A percentile compares a stretch with the other conserved stretches of the same genome.
Evolutionary conservation across 2,113 vertebrate genomes (phyloP).

Genomic region (Sinocyclocheilus rhinocerous): DNA sequence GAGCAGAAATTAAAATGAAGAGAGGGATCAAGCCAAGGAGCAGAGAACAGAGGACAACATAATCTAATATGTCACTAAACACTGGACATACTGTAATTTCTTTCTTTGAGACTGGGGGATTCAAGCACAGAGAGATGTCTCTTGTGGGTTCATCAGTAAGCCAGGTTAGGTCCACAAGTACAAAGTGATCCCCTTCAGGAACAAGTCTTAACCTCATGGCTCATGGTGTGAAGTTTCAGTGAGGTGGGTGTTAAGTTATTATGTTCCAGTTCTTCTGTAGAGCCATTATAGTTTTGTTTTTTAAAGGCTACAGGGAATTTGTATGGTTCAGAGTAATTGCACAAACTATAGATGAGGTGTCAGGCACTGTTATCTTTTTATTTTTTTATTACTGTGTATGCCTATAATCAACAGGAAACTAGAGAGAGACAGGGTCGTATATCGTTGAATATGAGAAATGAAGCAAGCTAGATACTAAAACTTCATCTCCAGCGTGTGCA

Average conservation of each 20-base stretch:
- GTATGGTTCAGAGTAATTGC: neutral
- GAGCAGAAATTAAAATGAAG: neutral
- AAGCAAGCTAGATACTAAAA: neutral
- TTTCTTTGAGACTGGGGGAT: neutral
- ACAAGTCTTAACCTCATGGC: neutral
- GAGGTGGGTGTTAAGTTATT: neutral
- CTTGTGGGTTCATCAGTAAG: neutral
- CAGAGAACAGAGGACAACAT: slow-evolving; percentile 18
- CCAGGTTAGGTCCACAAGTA: neutral
- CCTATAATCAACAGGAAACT: neutral
- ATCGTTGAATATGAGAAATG: neutral
- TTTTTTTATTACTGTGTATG: neutral
- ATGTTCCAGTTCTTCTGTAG: neutral
- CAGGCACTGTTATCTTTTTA: neutral
- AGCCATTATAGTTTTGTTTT: neutral
- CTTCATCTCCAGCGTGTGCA: neutral
- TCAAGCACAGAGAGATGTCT: neutral
- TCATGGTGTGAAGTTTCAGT: neutral
- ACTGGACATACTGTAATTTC: neutral
- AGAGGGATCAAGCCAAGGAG: slow-evolving; percentile 19
- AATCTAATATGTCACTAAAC: neutral
- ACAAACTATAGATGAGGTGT: neutral
- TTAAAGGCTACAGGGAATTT: neutral
- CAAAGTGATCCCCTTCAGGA: slow-evolving; percentile 1
- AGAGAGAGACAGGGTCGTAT: neutral